phyloP scores from a whole-genome alignment of 2,797 vertebrate species.

The Notamacropus eugenii region DNA sequence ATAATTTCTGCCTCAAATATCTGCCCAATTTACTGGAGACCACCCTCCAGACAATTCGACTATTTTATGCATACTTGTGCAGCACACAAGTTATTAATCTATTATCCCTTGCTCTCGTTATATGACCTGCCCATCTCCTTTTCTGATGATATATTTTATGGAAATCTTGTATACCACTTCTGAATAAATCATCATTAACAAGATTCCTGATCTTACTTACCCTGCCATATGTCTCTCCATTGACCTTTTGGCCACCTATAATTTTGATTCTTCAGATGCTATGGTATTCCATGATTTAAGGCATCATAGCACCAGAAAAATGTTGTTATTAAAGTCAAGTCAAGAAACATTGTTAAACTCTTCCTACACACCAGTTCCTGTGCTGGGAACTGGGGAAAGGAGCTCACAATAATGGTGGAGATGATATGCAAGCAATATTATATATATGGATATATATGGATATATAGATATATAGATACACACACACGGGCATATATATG shows the following conservation, averaged over 20 bases:
- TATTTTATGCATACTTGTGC: not conserved
- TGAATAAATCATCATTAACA: not conserved
- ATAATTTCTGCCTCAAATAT: not conserved
- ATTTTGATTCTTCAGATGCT: not conserved
- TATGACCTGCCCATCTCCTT: not conserved
- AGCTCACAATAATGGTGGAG: not conserved
- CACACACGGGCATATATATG: not conserved
- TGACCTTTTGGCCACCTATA: not conserved
- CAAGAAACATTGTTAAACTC: slow-evolving; percentile 1
- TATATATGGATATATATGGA: no score
- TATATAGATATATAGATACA: no score
- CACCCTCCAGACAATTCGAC: not conserved
- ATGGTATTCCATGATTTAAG: not conserved
- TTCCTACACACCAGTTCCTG: not conserved
- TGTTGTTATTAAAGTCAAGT: not conserved
- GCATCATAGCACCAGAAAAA: not conserved
- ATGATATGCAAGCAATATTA: not conserved
- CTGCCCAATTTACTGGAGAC: not conserved
- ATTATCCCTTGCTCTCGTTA: not conserved
- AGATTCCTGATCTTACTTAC: not conserved
- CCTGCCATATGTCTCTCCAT: not conserved
- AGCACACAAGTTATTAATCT: not conserved
- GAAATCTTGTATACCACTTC: not conserved
- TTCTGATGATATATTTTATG: not conserved
- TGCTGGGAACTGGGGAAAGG: not conserved